These are phyloP conservation scores for Drosophila limbata DNA, from an alignment of 2,888 invertebrate genomes.

Conservation along the genomic window DNA sequence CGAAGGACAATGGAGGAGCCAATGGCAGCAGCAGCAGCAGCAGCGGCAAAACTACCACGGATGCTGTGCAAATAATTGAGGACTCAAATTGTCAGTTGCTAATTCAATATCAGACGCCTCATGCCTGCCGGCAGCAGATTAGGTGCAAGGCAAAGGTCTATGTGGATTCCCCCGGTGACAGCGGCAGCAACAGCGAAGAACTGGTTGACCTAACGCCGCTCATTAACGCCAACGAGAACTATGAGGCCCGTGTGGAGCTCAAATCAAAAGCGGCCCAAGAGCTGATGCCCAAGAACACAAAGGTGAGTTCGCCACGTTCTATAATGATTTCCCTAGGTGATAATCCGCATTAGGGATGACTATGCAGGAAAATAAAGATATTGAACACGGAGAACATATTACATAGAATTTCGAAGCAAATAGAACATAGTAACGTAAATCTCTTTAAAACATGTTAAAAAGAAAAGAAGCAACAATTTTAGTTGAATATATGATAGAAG, in stretches of 20 bases:
- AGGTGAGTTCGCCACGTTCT: constrained; percentile 67
- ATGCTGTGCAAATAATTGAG: constrained; percentile 84
- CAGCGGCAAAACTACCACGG: constrained; percentile 15
- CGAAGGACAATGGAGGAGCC: constrained; percentile 64
- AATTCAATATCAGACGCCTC: constrained; percentile 84
- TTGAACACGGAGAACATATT: not conserved
- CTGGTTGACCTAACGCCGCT: constrained; percentile 84
- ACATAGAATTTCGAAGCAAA: not conserved
- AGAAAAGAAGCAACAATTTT: not conserved
- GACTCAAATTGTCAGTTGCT: constrained; percentile 85
- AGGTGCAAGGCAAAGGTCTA: constrained; percentile 80
- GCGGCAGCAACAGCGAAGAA: constrained; percentile 64
- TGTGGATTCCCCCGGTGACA: constrained; percentile 70
- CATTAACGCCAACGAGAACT: constrained; percentile 84
- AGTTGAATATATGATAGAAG: no score
- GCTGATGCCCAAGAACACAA: constrained; percentile 74
- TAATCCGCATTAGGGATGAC: not conserved
- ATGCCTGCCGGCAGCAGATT: constrained; percentile 84
- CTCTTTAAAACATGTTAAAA: not conserved
- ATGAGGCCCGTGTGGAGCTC: constrained; percentile 82
- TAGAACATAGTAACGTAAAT: not conserved
- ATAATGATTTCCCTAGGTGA: constrained; percentile 61
- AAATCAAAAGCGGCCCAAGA: constrained; percentile 70
- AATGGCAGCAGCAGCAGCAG: not conserved
- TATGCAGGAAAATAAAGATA: not conserved